phyloP scores from a whole-genome alignment of 2,113 vertebrate genomes.

The Trematocara marginatum region DNA sequence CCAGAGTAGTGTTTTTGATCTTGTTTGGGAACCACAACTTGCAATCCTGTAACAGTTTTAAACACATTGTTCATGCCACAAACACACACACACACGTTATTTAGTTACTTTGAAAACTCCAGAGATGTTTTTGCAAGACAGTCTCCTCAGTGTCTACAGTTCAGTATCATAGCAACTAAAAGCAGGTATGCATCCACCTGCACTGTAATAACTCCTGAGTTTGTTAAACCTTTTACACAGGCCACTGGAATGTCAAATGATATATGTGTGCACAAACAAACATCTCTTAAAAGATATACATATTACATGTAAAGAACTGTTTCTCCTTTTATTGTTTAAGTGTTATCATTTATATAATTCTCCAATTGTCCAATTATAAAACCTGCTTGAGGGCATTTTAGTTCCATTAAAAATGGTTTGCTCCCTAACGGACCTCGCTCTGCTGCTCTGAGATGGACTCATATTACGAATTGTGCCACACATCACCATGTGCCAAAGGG shows the following conservation, averaged over 20 bases:
- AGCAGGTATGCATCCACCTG: neutral
- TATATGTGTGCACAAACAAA: neutral
- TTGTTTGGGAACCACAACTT: neutral
- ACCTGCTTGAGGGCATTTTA: neutral
- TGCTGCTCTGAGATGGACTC: neutral
- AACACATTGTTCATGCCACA: neutral
- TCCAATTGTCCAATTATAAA: slow-evolving; percentile 10
- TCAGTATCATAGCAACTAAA: neutral
- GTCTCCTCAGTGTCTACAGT: neutral
- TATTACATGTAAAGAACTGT: neutral
- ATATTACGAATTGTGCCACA: neutral
- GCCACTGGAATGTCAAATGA: neutral
- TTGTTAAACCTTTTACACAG: neutral
- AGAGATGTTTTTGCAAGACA: neutral
- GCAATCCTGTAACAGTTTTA: neutral
- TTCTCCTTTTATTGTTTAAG: neutral
- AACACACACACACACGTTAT: neutral
- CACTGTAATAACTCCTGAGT: neutral
- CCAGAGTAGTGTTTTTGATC: neutral
- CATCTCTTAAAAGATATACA: neutral
- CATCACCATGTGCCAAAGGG: slow-evolving; percentile 2
- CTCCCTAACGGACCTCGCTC: neutral
- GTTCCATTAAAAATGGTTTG: neutral
- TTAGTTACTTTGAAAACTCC: neutral
- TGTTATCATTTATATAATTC: slow-evolving; percentile 19